Base-by-base conservation (phyloP, 92 coral and sea anemone species). In the Porites rus region DNA sequence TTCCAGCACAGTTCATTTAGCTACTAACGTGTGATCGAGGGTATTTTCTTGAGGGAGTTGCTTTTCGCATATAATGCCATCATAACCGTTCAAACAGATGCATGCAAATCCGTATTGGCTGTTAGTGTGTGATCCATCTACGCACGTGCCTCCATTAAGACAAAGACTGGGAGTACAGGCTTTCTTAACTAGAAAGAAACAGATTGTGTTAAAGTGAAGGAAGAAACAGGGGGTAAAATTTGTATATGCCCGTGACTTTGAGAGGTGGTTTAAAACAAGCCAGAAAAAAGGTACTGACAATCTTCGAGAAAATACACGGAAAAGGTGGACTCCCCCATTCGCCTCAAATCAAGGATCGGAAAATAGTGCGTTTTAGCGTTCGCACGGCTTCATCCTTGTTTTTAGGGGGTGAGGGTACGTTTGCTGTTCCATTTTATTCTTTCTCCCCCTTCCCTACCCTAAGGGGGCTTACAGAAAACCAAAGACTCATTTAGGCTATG, bases 21-120 rank as follows among this genome's bases (percentile, higher is more conserved):
- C 66, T 19, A 8, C 50, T 2, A 79, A 19, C 10, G 69, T 70
- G 0, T 46, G 19, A 22, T 7, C 59, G 16, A 38, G 3, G 65
- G 10, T 17, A 7, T 61, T 56, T 4, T 52, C 69, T 63, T 14
- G 21, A 1, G 91, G 88, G 25, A 81, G 68, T 21, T 59, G 80
- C 74, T 87, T 90, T 74, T 97, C 96, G 64, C 99, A 97, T 71
- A 95, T 81, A 64, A 93, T 91, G 46, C 99, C 99, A 20, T 91
- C 92, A 68, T 83, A 95, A 10, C 87, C 89, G 17, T 21, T 78
- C 38, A 87, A 88, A 76, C 99, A 97, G 54, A 93, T 79, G 71
- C 99, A 97, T 21, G 98, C 91, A 89, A 97, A 97, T 12, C 99
- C 99, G 72, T 90, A 94, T 72, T 58, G 88, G 80, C 96, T 93